Evolutionary conservation across 2,797 vertebrate genomes (phyloP).

Genomic region (Argentina silus): DNA sequence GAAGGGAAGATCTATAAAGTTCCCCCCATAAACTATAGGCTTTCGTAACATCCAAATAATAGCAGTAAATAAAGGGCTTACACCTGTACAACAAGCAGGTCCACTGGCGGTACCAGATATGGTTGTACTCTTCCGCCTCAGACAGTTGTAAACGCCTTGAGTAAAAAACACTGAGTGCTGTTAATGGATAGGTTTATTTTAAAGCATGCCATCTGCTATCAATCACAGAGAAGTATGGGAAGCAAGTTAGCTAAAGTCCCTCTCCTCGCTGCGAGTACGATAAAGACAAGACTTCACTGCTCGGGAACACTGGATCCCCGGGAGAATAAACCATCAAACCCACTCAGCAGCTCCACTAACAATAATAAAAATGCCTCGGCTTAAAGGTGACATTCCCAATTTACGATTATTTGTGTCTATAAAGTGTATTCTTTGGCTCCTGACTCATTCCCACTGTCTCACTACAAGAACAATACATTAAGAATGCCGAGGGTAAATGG

Average conservation of each 20-base stretch:
- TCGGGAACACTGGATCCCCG: slow-evolving; percentile 84
- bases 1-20: slow-evolving; percentile 73
- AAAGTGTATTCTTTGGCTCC: slow-evolving; percentile 98
- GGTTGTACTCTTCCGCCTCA: slow-evolving; percentile 68
- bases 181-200: slow-evolving; percentile 99
- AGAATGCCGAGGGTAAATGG: slow-evolving; percentile 90
- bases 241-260: slow-evolving; percentile 80
- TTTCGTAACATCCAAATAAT: slow-evolving; percentile 72
- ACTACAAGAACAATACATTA: slow-evolving; percentile 93
- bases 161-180: slow-evolving; percentile 86
- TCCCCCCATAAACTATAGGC: slow-evolving; percentile 64
- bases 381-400: slow-evolving; percentile 99
- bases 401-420: slow-evolving; percentile 99
- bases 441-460: slow-evolving; percentile 89
- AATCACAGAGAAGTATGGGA: slow-evolving; percentile 91
- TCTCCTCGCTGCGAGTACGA: slow-evolving; percentile 52
- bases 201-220: slow-evolving; percentile 94
- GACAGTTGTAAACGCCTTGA: slow-evolving; percentile 87
- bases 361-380: slow-evolving; percentile 99
- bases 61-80: slow-evolving; percentile 90
- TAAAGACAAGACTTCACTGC: slow-evolving; percentile 76
- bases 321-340: slow-evolving; percentile 96
- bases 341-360: slow-evolving; percentile 97
- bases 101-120: slow-evolving; percentile 60
- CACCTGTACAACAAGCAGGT: slow-evolving; percentile 82